Conservation (phyloP, 2,888 invertebrate genomes). For the Leptopterna dolabrata region DNA sequence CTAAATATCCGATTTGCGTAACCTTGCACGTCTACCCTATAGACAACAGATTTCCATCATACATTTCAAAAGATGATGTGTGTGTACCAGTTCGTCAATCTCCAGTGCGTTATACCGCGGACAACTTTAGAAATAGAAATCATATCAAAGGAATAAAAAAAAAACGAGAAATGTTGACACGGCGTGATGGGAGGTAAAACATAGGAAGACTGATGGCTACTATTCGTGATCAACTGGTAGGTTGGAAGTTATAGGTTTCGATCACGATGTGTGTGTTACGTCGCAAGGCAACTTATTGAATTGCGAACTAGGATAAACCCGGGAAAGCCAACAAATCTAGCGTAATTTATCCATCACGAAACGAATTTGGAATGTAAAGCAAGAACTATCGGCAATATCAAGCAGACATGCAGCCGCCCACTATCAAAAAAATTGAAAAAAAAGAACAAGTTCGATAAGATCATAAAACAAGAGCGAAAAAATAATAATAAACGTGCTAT, state of each 20-base stretch:
- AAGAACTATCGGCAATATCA: not conserved
- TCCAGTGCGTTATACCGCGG: no score
- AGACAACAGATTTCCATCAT: no score
- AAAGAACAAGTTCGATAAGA: not conserved
- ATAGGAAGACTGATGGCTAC: not conserved
- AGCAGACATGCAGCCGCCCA: not conserved
- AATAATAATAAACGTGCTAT: not conserved
- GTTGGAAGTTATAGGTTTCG: not conserved
- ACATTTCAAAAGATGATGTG: no score
- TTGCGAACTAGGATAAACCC: not conserved
- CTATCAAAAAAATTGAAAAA: not conserved
- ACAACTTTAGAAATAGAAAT: no score
- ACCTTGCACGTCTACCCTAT: no score
- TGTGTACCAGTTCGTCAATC: no score
- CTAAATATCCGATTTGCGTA: no score
- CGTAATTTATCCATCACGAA: not conserved
- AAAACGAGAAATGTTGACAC: no score
- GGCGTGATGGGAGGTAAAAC: no score
- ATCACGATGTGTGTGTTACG: not conserved
- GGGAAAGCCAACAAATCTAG: not conserved
- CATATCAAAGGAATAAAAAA: no score
- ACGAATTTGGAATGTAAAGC: constrained; percentile 1
- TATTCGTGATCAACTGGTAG: not conserved
- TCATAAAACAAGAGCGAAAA: not conserved
- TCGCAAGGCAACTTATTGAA: not conserved